phyloP scores from a whole-genome alignment of 2,888 invertebrate genomes.

The Philhelius pedissequus region DNA sequence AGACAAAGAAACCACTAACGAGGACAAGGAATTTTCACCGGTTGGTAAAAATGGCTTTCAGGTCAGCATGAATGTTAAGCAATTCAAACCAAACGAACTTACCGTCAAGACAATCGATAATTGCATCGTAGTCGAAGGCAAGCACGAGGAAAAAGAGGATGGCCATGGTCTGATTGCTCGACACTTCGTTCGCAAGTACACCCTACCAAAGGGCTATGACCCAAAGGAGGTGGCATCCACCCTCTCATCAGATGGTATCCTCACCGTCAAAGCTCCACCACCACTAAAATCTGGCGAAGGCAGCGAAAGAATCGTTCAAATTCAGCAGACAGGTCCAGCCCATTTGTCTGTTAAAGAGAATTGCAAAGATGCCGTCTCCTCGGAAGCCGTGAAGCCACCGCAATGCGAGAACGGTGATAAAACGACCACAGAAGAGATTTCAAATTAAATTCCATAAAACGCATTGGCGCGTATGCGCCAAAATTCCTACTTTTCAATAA shows the following conservation, averaged over 20 bases:
- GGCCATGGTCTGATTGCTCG: constrained; percentile 88
- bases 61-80: constrained; percentile 85
- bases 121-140: constrained; percentile 84
- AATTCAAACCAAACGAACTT: constrained; percentile 85
- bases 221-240: constrained; percentile 86
- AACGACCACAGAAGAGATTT: constrained; percentile 57
- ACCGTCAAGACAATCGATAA: constrained; percentile 85
- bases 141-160: constrained; percentile 86
- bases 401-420: constrained; percentile 61
- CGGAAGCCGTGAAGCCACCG: constrained; percentile 55
- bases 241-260: constrained; percentile 89
- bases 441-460: constrained; percentile 49
- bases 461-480: constrained; percentile 54
- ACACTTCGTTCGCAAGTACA: constrained; percentile 87
- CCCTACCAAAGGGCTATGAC: constrained; percentile 85
- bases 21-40: constrained; percentile 77
- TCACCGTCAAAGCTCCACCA: constrained; percentile 86
- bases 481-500: constrained; percentile 62
- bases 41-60: constrained; percentile 85
- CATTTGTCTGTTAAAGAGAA: constrained; percentile 74
- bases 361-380: constrained; percentile 58
- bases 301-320: constrained; percentile 81
- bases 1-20: constrained; percentile 74
- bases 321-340: constrained; percentile 83
- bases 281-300: constrained; percentile 72